Percentiles rank a stretch among this genome's conserved stretches.
phyloP scores from a whole-genome alignment of 2,113 vertebrate species.

The Diadophis punctatus region DNA sequence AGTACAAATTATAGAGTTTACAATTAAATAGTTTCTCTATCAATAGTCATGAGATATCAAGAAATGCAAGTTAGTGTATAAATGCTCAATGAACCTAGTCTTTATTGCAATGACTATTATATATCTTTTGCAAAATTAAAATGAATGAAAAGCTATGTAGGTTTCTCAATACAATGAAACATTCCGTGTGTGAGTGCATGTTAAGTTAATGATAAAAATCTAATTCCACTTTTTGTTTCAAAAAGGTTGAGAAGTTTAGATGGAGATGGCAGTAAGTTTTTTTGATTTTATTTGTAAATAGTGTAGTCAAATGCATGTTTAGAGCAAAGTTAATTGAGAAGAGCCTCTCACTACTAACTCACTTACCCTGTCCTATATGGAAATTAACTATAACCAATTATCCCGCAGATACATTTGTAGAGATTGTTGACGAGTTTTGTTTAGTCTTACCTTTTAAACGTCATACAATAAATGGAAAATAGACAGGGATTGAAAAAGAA shows the following conservation, averaged over 20 bases:
- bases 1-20: neutral
- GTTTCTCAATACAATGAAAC: neutral
- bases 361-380: neutral
- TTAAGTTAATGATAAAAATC: constrained; percentile 1
- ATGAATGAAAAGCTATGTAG: neutral
- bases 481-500: neutral
- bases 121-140: neutral
- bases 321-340: neutral
- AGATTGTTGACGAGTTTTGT: neutral
- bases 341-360: neutral
- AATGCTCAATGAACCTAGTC: neutral
- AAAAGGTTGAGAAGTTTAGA: constrained; percentile 67
- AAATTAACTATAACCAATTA: neutral
- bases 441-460: neutral
- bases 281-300: constrained; percentile 32
- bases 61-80: neutral
- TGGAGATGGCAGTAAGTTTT: constrained; percentile 69
- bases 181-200: neutral
- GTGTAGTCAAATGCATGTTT: neutral
- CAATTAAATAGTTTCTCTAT: neutral
- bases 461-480: neutral
- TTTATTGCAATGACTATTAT: neutral
- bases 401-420: neutral
- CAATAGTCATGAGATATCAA: neutral
- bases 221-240: constrained; percentile 49